Percentiles rank a stretch among this genome's conserved stretches.
phyloP scores from a whole-genome alignment of 2,113 vertebrate genomes.

The Lophochroa leadbeateri region DNA sequence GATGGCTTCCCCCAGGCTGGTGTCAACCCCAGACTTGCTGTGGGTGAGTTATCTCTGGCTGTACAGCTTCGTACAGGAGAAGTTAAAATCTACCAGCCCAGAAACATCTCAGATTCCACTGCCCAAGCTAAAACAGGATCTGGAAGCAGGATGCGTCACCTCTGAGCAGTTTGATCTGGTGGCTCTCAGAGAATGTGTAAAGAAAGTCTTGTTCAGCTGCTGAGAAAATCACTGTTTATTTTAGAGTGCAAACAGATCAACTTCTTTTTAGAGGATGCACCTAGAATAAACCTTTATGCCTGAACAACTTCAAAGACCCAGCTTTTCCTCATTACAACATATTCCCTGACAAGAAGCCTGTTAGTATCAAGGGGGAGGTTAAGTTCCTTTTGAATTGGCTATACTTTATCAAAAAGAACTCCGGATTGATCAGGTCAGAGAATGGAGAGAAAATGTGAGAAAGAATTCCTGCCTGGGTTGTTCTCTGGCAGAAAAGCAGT shows the following conservation, averaged over 20 bases:
- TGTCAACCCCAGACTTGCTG: background rate
- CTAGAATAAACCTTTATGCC: background rate
- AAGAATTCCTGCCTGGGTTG: background rate
- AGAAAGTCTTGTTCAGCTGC: background rate
- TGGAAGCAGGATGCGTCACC: background rate
- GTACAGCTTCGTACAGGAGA: background rate
- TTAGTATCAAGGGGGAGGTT: background rate
- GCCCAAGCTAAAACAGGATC: background rate
- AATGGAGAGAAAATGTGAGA: background rate
- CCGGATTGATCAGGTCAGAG: background rate
- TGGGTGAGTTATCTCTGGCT: rapidly evolving
- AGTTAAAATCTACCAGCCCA: background rate
- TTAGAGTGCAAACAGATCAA: background rate
- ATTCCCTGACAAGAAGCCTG: background rate
- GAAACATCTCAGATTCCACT: background rate
- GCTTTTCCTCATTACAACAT: background rate
- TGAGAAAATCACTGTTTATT: background rate
- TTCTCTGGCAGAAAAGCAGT: background rate
- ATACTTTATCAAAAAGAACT: background rate
- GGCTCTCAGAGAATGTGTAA: background rate
- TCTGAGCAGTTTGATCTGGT: background rate
- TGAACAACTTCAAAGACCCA: background rate
- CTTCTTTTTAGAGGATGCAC: background rate
- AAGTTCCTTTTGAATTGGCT: background rate
- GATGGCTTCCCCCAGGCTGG: background rate